Conservation (phyloP, 2,888 invertebrate species). For the Crocallis elinguaria region DNA sequence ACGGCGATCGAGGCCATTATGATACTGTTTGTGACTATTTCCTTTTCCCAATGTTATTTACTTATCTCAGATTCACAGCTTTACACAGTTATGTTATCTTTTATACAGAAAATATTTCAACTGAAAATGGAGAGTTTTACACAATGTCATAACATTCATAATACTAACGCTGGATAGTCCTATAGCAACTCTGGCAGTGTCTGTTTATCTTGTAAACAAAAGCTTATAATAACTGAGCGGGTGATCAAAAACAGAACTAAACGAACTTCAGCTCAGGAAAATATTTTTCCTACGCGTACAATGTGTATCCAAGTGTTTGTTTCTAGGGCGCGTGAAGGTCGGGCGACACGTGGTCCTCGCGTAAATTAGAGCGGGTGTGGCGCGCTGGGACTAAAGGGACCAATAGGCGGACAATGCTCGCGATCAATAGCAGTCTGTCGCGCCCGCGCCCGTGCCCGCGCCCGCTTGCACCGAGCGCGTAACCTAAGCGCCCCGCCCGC, state of each 20-base stretch:
- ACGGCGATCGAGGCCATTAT: too few species aligned
- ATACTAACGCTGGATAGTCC: background rate
- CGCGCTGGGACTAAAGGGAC: conserved; percentile 41
- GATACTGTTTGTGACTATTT: too few species aligned
- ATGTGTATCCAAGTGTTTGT: conserved; percentile 43
- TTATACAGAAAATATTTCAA: background rate
- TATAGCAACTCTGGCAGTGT: background rate
- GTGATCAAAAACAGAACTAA: conserved; percentile 11
- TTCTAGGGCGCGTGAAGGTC: conserved; percentile 60
- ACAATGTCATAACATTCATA: background rate
- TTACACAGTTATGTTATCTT: too few species aligned
- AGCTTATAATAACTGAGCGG: conserved; percentile 3
- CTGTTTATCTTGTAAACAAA: background rate
- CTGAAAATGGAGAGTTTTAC: background rate
- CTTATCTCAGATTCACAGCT: background rate
- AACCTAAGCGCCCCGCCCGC: conserved; percentile 42
- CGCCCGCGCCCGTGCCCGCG: conserved; percentile 54
- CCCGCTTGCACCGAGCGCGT: conserved; percentile 41
- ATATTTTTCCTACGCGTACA: conserved; percentile 22
- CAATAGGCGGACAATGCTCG: conserved; percentile 51
- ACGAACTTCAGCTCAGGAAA: conserved; percentile 19
- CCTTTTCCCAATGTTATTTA: too few species aligned
- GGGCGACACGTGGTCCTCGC: conserved; percentile 62
- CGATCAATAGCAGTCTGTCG: conserved; percentile 52
- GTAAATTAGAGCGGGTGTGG: conserved; percentile 57